These are phyloP conservation scores for Noctua pronuba DNA, from an alignment of 2,888 invertebrate genomes.

Conservation along the genomic window DNA sequence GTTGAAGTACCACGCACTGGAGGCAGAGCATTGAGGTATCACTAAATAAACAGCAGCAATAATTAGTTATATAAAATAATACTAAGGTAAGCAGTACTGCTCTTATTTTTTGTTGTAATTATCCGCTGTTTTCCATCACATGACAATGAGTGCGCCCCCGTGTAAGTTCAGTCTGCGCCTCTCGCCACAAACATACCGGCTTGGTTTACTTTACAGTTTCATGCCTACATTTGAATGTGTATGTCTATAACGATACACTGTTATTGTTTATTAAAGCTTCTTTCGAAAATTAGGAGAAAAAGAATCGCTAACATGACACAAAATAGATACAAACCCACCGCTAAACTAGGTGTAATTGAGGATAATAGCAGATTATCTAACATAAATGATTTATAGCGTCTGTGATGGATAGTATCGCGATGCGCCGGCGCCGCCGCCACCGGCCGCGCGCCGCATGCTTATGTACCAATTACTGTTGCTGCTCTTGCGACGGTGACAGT, in stretches of 20 bases:
- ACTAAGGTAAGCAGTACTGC: background rate
- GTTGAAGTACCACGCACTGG: too few species aligned
- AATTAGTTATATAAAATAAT: background rate
- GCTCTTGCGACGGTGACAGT: background rate
- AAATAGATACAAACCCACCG: background rate
- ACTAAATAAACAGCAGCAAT: background rate
- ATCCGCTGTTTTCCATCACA: background rate
- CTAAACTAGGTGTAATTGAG: background rate
- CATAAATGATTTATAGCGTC: conserved; percentile 11
- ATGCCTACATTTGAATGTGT: background rate
- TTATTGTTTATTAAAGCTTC: background rate
- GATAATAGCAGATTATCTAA: conserved; percentile 4
- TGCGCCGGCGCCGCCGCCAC: background rate
- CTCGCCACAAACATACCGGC: background rate
- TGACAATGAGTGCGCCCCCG: background rate
- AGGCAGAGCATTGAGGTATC: background rate
- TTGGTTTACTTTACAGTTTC: background rate
- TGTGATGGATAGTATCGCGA: conserved; percentile 6
- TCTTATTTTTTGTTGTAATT: background rate
- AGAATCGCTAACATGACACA: background rate
- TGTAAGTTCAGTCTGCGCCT: background rate
- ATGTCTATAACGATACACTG: background rate
- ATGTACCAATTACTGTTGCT: conserved; percentile 23
- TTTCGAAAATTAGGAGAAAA: background rate
- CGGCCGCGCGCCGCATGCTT: conserved; percentile 18